A percentile compares a stretch with the other conserved stretches of the same genome.
phyloP scores from a whole-genome alignment of 1,140 invertebrate genomes.

The Potamilus streckersoni region DNA sequence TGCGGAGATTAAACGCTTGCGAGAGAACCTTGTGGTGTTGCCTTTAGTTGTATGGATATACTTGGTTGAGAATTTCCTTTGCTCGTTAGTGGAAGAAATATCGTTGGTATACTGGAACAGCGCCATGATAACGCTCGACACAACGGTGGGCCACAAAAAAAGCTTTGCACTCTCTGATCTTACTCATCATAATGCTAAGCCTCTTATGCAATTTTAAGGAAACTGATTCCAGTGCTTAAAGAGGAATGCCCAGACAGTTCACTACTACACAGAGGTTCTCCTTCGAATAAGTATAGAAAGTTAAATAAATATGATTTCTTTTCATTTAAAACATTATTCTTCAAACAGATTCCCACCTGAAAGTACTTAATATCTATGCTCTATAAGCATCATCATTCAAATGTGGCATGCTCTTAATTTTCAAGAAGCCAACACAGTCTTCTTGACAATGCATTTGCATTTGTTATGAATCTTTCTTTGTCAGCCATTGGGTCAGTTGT shows the following conservation, averaged over 20 bases:
- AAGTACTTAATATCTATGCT: too few relatives aligned
- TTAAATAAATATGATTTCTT: too few relatives aligned
- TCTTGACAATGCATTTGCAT: too few relatives aligned
- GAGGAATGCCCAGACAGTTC: conserved; percentile 7
- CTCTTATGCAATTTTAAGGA: too few relatives aligned
- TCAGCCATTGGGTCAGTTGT: too few relatives aligned
- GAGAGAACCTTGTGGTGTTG: conserved; percentile 19
- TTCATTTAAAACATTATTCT: too few relatives aligned
- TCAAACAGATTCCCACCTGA: too few relatives aligned
- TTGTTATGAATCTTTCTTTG: too few relatives aligned
- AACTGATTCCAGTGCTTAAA: conserved; percentile 18
- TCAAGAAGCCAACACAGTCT: too few relatives aligned
- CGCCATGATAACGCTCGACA: conserved; percentile 28
- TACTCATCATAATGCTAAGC: conserved; percentile 20
- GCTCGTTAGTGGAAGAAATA: conserved; percentile 33
- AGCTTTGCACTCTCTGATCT: conserved; percentile 26
- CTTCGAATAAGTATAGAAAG: conserved; percentile 29
- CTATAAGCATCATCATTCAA: too few relatives aligned
- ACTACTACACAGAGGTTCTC: conserved; percentile 40
- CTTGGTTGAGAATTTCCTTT: conserved; percentile 43
- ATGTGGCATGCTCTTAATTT: too few relatives aligned
- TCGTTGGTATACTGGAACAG: conserved; percentile 30
- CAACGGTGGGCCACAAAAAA: conserved; percentile 27
- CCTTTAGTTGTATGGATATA: conserved; percentile 33
- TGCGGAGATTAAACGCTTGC: too few relatives aligned